These are phyloP conservation scores for Schizopygopsis malacanthus DNA, from an alignment of 2,797 vertebrate genomes.

Conservation along the genomic window DNA sequence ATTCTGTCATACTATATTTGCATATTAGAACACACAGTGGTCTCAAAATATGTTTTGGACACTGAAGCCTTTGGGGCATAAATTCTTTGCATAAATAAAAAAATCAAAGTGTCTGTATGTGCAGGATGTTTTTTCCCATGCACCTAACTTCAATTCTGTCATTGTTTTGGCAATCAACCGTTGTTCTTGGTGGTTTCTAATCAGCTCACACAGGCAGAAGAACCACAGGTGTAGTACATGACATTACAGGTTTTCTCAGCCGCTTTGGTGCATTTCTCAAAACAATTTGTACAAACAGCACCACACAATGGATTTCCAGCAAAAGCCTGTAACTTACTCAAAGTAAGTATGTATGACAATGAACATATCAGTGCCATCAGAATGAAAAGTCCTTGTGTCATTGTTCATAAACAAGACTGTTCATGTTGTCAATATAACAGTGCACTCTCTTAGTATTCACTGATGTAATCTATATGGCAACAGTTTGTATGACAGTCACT, in stretches of 20 bases:
- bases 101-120: not conserved
- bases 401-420: too few species aligned
- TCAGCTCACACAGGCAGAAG: not conserved
- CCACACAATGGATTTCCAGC: too few species aligned
- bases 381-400: too few species aligned
- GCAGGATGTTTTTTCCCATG: not conserved
- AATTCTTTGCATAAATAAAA: not conserved
- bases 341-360: too few species aligned
- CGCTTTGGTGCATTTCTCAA: too few species aligned
- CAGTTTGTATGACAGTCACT: too few species aligned
- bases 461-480: too few species aligned
- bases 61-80: not conserved
- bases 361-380: too few species aligned
- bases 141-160: not conserved
- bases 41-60: not conserved
- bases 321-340: too few species aligned
- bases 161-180: not conserved
- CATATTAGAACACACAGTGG: not conserved
- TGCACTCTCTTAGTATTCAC: too few species aligned
- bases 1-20: not conserved
- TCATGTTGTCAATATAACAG: too few species aligned
- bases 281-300: too few species aligned
- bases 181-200: not conserved
- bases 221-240: not conserved
- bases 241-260: not conserved